These are phyloP conservation scores for Dimorphilus gyrociliatus DNA, from an alignment of 2,888 invertebrate genomes.

Conservation along the genomic window DNA sequence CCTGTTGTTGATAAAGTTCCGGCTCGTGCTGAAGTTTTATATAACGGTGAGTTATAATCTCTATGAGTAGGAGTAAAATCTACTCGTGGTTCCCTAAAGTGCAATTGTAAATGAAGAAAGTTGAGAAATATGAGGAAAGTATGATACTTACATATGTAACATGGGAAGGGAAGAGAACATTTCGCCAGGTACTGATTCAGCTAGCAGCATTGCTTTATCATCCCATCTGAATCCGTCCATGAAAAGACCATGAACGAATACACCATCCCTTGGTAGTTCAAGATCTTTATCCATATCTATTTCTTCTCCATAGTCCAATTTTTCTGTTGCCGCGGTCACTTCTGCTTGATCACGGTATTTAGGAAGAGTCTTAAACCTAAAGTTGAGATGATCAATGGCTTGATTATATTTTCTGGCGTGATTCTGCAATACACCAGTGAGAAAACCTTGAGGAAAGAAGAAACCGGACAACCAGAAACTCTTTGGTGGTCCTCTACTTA, in stretches of 20 bases:
- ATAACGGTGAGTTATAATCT: constrained; percentile 34
- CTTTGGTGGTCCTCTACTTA: constrained; percentile 27
- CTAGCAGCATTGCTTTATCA: constrained; percentile 19
- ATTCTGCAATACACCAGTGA: constrained; percentile 38
- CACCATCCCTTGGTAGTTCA: constrained; percentile 28
- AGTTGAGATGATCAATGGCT: constrained; percentile 38
- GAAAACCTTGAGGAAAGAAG: constrained; percentile 39
- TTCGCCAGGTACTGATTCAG: constrained; percentile 46
- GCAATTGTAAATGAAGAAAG: no score
- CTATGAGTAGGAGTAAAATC: constrained; percentile 39
- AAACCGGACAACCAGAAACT: constrained; percentile 39
- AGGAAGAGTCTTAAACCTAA: constrained; percentile 48
- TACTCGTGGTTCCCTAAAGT: constrained; percentile 46
- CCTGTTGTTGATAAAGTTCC: constrained; percentile 40
- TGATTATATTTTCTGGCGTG: constrained; percentile 35
- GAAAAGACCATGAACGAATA: constrained; percentile 37
- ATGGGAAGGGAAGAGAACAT: constrained; percentile 58
- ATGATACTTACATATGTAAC: constrained; percentile 42
- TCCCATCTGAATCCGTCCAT: constrained; percentile 38
- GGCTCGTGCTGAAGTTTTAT: constrained; percentile 36
- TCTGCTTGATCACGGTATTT: constrained; percentile 31
- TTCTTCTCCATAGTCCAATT: constrained; percentile 31
- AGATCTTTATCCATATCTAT: constrained; percentile 29
- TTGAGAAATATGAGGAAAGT: no score
- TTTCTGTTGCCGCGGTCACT: constrained; percentile 22